Conservation (phyloP, 2,797 vertebrate species). For the Pseudochaenichthys georgianus region DNA sequence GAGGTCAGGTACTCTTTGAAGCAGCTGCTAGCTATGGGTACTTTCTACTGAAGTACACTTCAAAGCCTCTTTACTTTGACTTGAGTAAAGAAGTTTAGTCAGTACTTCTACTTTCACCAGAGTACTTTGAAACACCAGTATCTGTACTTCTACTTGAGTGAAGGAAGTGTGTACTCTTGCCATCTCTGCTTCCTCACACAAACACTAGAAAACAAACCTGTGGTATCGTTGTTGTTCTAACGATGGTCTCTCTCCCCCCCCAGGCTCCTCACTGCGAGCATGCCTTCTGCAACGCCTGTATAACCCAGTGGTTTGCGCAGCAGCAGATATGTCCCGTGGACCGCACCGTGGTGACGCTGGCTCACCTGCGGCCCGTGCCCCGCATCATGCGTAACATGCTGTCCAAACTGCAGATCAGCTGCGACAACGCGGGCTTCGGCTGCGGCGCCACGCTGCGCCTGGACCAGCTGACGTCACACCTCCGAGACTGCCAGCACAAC, state of each 20-base stretch:
- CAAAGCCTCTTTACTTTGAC: too few species aligned
- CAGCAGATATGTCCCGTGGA: constrained; percentile 99
- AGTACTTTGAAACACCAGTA: too few species aligned
- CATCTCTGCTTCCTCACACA: too few species aligned
- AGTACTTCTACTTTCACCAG: too few species aligned
- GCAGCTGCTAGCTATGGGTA: too few species aligned
- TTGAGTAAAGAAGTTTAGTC: too few species aligned
- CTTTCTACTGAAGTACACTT: too few species aligned
- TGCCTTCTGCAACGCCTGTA: constrained; percentile 99
- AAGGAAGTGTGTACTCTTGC: too few species aligned
- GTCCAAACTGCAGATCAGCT: constrained; percentile 97
- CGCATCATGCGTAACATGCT: constrained; percentile 99
- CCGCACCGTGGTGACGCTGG: constrained; percentile 97
- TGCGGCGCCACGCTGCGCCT: constrained; percentile 94
- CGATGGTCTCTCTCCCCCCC: not conserved
- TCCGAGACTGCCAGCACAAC: constrained; percentile 98
- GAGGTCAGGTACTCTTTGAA: too few species aligned
- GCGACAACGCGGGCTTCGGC: constrained; percentile 96
- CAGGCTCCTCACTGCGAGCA: constrained; percentile 98
- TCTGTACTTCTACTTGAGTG: too few species aligned
- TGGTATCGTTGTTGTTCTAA: not conserved
- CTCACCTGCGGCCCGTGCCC: constrained; percentile 96
- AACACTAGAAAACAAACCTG: too few species aligned
- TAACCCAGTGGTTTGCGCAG: constrained; percentile 99
- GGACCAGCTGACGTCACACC: constrained; percentile 97